Conservation (phyloP, 2,888 invertebrate species). For the Drosophila mercatorum region DNA sequence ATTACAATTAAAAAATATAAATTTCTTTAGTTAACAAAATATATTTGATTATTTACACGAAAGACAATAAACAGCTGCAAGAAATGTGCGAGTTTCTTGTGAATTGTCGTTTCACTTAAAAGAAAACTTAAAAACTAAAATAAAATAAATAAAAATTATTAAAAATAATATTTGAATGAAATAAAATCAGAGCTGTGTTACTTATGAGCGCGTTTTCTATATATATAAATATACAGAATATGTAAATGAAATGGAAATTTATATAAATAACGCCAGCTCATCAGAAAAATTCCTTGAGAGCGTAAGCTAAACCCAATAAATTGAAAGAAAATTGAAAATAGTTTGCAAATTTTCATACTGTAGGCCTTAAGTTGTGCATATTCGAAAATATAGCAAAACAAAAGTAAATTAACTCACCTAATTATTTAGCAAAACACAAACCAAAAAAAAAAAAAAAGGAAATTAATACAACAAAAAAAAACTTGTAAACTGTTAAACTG, state of each 20-base stretch:
- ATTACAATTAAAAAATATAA: background rate
- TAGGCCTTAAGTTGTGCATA: conserved; percentile 76
- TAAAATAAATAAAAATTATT: background rate
- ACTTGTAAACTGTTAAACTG: conserved; percentile 80
- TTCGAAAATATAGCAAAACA: conserved; percentile 39
- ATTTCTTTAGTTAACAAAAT: conserved; percentile 19
- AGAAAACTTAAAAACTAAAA: background rate
- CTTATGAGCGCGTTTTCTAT: conserved; percentile 59
- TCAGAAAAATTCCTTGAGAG: conserved; percentile 38
- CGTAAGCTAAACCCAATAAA: conserved; percentile 32
- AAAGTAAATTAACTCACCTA: conserved; percentile 40
- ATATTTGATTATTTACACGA: conserved; percentile 40
- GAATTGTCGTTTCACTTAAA: conserved; percentile 66
- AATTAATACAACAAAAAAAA: conserved; percentile 26
- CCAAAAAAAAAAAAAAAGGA: conserved; percentile 1
- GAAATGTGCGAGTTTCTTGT: conserved; percentile 39
- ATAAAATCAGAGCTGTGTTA: conserved; percentile 72
- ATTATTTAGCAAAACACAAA: conserved; percentile 49
- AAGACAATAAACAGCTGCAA: conserved; percentile 64
- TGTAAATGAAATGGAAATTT: conserved; percentile 31
- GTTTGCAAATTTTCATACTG: conserved; percentile 72
- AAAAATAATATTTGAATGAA: conserved; percentile 15
- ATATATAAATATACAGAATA: conserved; percentile 48
- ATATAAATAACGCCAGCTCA: conserved; percentile 43
- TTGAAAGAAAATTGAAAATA: conserved; percentile 32